A percentile compares a stretch with the other conserved stretches of the same genome.
phyloP scores from a whole-genome alignment of 2,113 vertebrate species.

The Lophochroa leadbeateri region DNA sequence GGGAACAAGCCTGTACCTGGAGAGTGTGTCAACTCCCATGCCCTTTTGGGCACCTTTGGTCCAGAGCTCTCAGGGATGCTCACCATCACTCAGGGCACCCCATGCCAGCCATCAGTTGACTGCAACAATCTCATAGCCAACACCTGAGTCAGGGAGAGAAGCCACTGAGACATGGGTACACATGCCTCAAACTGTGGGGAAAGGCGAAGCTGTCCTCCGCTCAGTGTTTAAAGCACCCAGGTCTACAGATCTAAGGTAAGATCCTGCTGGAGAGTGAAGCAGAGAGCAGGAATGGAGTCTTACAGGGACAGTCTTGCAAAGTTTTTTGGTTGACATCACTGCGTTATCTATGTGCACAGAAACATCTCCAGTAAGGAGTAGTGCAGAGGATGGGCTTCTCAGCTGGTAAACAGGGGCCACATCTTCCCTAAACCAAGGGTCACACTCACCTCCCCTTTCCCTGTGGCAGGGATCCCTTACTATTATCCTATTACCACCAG shows the following conservation, averaged over 20 bases:
- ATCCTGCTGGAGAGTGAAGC: not conserved
- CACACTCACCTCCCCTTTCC: not conserved
- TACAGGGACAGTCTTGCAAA: not conserved
- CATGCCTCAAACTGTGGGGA: not conserved
- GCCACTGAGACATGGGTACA: not conserved
- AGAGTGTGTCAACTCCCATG: not conserved
- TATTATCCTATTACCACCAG: too few species aligned
- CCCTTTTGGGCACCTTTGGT: not conserved
- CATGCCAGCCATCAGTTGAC: not conserved
- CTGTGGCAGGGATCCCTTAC: not conserved
- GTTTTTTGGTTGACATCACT: not conserved
- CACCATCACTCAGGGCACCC: not conserved
- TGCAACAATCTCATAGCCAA: not conserved
- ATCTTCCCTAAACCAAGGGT: not conserved
- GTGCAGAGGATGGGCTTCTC: not conserved
- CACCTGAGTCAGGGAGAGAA: not conserved
- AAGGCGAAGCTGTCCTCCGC: not conserved
- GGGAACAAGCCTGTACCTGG: not conserved
- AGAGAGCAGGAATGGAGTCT: not conserved
- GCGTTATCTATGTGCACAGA: not conserved
- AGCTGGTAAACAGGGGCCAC: not conserved
- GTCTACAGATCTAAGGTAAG: not conserved
- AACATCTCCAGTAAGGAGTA: not conserved
- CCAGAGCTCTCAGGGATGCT: not conserved
- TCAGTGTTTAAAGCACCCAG: not conserved